phyloP scores from a whole-genome alignment of 2,113 vertebrate species.

The Etia nguti region DNA sequence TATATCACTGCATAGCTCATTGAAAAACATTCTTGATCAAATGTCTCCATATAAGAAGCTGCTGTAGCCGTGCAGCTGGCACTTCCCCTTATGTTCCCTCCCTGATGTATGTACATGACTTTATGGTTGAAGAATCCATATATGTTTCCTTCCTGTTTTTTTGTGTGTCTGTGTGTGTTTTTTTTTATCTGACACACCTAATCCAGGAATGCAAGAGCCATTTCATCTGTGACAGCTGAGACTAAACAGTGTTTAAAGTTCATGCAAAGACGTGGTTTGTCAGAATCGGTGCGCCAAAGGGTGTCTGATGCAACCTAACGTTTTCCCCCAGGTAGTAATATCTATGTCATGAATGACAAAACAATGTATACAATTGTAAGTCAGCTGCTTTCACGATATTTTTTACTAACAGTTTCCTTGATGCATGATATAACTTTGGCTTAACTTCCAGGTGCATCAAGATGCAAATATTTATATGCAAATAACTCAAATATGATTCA shows the following conservation, averaged over 20 bases:
- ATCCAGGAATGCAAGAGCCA: conserved; percentile 53
- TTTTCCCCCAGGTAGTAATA: background rate
- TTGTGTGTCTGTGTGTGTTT: too few relatives aligned
- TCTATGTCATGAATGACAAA: background rate
- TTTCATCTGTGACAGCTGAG: conserved; percentile 58
- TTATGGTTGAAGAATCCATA: background rate
- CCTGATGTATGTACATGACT: background rate
- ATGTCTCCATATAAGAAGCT: background rate
- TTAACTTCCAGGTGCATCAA: background rate
- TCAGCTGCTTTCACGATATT: background rate
- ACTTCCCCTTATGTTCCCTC: background rate
- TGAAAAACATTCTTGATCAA: background rate
- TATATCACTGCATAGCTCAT: background rate
- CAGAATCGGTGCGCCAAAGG: conserved; percentile 49
- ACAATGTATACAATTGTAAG: background rate
- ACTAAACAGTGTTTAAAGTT: conserved; percentile 73
- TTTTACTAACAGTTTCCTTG: background rate
- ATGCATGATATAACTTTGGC: background rate
- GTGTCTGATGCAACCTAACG: background rate
- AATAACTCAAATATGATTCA: background rate
- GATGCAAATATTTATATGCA: background rate
- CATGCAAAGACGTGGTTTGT: conserved; percentile 55
- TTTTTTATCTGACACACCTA: conserved; percentile 40
- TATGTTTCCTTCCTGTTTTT: background rate
- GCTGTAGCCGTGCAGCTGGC: background rate